phyloP scores from a whole-genome alignment of 2,888 invertebrate species.

The Thereva unica region DNA sequence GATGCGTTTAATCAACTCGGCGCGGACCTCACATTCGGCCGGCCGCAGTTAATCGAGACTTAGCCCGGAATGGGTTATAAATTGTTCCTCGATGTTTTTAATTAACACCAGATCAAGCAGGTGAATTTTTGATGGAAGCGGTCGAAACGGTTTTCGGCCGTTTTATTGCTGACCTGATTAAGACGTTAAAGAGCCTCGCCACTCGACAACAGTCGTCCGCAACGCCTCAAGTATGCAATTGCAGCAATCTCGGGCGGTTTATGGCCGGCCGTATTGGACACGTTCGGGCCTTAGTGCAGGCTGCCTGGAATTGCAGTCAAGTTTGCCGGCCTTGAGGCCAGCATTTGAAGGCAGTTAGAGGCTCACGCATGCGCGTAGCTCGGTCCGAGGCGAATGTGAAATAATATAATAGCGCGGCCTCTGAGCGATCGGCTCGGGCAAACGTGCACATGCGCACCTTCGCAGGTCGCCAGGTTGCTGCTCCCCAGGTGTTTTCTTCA shows the following conservation, averaged over 20 bases:
- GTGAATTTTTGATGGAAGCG: neutral
- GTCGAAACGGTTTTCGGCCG: no score
- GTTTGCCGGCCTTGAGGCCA: neutral
- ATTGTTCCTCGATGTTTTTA: neutral
- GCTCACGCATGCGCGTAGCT: conserved; percentile 9
- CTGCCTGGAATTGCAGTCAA: conserved; percentile 4
- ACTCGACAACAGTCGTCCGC: neutral
- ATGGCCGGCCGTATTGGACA: neutral
- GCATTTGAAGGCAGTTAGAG: neutral
- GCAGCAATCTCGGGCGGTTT: conserved; percentile 6
- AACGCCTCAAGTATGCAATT: neutral
- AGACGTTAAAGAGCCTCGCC: conserved; percentile 1
- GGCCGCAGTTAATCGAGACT: conserved; percentile 14
- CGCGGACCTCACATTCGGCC: conserved; percentile 4
- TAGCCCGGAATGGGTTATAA: conserved; percentile 1
- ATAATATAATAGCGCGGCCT: no score
- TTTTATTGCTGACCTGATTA: conserved; percentile 14
- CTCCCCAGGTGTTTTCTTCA: conserved; percentile 13
- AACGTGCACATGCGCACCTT: conserved; percentile 13
- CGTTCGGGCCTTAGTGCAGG: conserved; percentile 3
- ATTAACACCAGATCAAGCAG: conserved; percentile 10
- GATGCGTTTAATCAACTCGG: conserved; percentile 30
- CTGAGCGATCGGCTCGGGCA: neutral
- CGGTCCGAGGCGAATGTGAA: neutral
- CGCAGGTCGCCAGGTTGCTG: conserved; percentile 10